Evolutionary conservation across 1,140 invertebrate genomes (phyloP), one percentile per base, ranked within the genome.

Genomic region (Theocolax elegans): DNA sequence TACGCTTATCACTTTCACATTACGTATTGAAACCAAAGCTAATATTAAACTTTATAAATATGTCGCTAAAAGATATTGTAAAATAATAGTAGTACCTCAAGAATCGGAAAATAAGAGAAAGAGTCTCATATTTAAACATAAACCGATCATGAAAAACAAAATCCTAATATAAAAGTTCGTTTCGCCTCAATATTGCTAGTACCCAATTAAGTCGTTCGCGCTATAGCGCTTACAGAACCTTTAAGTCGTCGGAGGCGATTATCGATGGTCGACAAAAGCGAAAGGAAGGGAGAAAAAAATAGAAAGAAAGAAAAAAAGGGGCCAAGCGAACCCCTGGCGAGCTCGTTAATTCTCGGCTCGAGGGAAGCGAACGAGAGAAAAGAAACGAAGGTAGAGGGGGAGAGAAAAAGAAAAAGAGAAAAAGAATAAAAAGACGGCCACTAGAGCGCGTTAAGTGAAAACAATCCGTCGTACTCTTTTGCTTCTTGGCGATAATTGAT

Each of bases 381-480:
- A 15, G 29, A 17, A 48, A 10, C 23, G 27, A 27, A 25, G 48
- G 23, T 8, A 38, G 13, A 23, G 35, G 35, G 2, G 29, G 4
- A 7, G 31, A n/a, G n/a, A 19, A 19, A 17, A 23, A 51, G 23
- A n/a, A n/a, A n/a, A n/a, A n/a, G n/a, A n/a, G n/a, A n/a, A n/a
- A n/a, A n/a, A n/a, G n/a, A n/a, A n/a, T n/a, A n/a, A 65, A 53
- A 66, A 66, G 35, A 23, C 51, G 63, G 35, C 38, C 63, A 54
- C 4, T 66, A 23, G 49, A 44, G 38, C 63, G 51, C 38, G 63
- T 51, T 56, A 66, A 66, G 49, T 56, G 51, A 66, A 66, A 66
- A 66, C 38, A 66, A 66, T 66, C 31, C 49, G 42, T 35, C 23
- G 63, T 23, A 6, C 46, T 48, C 17, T n/a, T 60, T 21, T 35